Conservation (phyloP, 2,797 vertebrate species). For the Sparidentex hasta region DNA sequence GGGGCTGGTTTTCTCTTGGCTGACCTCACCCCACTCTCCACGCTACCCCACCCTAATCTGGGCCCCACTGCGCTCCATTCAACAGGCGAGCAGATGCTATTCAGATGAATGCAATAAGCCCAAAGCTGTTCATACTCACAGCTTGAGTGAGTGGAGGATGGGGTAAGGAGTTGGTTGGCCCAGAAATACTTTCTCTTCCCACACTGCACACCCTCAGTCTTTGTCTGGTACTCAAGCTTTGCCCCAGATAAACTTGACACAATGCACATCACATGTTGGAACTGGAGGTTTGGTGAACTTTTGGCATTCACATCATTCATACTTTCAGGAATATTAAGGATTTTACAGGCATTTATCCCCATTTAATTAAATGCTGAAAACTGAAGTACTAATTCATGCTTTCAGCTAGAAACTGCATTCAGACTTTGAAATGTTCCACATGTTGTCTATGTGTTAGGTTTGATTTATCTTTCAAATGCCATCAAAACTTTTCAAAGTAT, state of each 20-base stretch:
- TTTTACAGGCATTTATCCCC: no score
- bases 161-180: slow-evolving; percentile 48
- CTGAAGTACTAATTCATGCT: no score
- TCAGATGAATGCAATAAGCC: slow-evolving; percentile 70
- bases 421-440: no score
- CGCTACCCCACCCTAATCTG: slow-evolving; percentile 47
- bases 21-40: slow-evolving; percentile 61
- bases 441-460: no score
- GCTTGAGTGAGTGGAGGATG: slow-evolving; percentile 66
- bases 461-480: no score
- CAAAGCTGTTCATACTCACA: slow-evolving; percentile 62
- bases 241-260: slow-evolving; percentile 32
- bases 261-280: slow-evolving; percentile 23
- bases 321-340: no score
- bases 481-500: no score
- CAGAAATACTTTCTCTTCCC: slow-evolving; percentile 30
- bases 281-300: background rate
- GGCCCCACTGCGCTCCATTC: slow-evolving; percentile 75
- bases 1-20: slow-evolving; percentile 54
- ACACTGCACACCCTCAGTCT: slow-evolving; percentile 27
- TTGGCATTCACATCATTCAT: no score
- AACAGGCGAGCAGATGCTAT: slow-evolving; percentile 78
- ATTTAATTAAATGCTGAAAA: no score
- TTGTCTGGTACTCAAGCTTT: slow-evolving; percentile 41
- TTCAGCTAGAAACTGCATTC: no score